Conservation (phyloP, 2,888 invertebrate genomes). For the Papilio protenor region DNA sequence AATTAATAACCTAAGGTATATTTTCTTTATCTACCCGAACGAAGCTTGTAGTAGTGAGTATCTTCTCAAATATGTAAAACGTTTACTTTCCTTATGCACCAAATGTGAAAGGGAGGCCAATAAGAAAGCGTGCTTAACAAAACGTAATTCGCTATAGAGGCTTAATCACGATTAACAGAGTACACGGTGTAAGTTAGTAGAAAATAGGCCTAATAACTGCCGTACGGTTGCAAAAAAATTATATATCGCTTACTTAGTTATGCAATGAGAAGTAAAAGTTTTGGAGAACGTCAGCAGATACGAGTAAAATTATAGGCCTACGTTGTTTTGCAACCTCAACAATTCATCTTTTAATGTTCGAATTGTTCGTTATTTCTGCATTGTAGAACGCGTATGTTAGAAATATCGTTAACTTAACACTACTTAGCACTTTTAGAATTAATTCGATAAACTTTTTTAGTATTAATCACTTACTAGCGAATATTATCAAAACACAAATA, state of each 20-base stretch:
- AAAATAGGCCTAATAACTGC: conserved; percentile 19
- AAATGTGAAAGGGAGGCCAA: conserved; percentile 25
- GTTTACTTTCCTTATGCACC: not conserved
- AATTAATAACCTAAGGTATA: not conserved
- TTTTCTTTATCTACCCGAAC: not conserved
- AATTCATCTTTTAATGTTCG: conserved; percentile 5
- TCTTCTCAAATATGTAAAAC: not conserved
- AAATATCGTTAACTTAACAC: not conserved
- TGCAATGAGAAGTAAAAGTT: conserved; percentile 33
- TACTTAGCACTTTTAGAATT: not conserved
- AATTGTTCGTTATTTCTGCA: not conserved
- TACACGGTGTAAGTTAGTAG: conserved; percentile 5
- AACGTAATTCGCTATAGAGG: not conserved
- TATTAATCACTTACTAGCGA: not conserved
- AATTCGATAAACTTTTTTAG: not conserved
- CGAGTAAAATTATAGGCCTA: conserved; percentile 11
- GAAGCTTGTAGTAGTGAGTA: not conserved
- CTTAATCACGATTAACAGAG: not conserved
- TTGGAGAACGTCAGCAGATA: conserved; percentile 17
- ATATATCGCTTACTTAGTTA: conserved; percentile 30
- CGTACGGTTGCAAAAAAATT: conserved; percentile 17
- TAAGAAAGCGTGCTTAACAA: conserved; percentile 14
- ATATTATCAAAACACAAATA: not conserved
- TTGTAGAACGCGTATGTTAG: not conserved
- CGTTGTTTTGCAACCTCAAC: conserved; percentile 1